phyloP scores from a whole-genome alignment of 1,140 invertebrate species.

The Mamestra configurata region DNA sequence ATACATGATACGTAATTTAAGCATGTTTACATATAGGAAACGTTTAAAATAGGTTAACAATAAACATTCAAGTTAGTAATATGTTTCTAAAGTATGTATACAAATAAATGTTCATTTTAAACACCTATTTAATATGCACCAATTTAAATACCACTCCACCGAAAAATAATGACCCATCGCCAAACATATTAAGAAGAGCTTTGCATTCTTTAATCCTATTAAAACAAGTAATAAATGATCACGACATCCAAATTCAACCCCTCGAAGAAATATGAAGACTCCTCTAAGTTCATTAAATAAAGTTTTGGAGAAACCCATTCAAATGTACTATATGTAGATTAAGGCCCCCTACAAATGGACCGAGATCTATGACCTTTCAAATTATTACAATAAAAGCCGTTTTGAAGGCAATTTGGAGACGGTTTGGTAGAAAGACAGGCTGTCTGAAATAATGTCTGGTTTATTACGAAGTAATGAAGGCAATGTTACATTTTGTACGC shows the following conservation, averaged over 20 bases:
- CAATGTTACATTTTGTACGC: not conserved
- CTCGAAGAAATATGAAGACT: slow-evolving; percentile 64
- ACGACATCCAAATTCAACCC: slow-evolving; percentile 50
- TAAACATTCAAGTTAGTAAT: too few species aligned
- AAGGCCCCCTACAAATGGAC: slow-evolving; percentile 58
- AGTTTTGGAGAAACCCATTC: slow-evolving; percentile 32
- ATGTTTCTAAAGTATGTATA: too few species aligned
- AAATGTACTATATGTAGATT: slow-evolving; percentile 35
- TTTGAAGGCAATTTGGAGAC: slow-evolving; percentile 68
- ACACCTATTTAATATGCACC: not conserved
- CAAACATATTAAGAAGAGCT: slow-evolving; percentile 27
- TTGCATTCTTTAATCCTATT: slow-evolving; percentile 56
- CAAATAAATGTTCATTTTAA: not conserved
- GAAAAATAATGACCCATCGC: slow-evolving; percentile 19
- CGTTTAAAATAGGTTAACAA: too few species aligned
- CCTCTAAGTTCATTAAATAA: slow-evolving; percentile 74
- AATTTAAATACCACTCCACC: not conserved
- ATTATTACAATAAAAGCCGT: slow-evolving; percentile 71
- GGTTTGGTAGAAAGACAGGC: not conserved
- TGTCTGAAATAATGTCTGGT: not conserved
- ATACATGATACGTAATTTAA: too few species aligned
- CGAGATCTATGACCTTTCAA: slow-evolving; percentile 64
- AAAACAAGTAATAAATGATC: slow-evolving; percentile 61
- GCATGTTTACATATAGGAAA: too few species aligned
- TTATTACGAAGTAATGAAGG: slow-evolving; percentile 7